Evolutionary conservation across 2,797 vertebrate species (phyloP).

Genomic region (Potorous gilbertii): DNA sequence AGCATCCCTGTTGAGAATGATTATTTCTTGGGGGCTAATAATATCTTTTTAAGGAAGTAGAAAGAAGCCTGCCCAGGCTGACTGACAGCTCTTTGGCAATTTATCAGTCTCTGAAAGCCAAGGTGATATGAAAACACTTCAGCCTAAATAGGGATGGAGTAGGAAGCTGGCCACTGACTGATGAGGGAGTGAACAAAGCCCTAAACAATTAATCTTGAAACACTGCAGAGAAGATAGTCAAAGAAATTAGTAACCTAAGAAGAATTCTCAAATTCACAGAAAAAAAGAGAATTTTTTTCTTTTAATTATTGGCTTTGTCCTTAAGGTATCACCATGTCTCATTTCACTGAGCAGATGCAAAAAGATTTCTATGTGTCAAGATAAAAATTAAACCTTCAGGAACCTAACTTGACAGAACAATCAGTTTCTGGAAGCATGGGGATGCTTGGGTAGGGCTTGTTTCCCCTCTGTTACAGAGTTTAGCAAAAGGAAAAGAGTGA

Average conservation of each 20-base stretch:
- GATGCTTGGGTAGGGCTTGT: background rate
- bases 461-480: background rate
- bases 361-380: background rate
- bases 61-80: background rate
- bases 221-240: background rate
- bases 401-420: background rate
- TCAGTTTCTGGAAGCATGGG: background rate
- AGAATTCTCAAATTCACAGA: background rate
- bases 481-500: background rate
- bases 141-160: conserved; percentile 6
- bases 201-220: background rate
- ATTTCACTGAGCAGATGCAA: background rate
- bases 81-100: conserved; percentile 24
- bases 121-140: conserved; percentile 39
- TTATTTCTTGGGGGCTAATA: background rate
- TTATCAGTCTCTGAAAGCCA: conserved; percentile 47
- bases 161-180: background rate
- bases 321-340: background rate
- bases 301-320: conserved; percentile 20
- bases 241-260: background rate
- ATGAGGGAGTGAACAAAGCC: background rate
- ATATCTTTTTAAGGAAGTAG: conserved; percentile 9
- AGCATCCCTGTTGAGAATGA: conserved; percentile 1
- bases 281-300: conserved; percentile 3
- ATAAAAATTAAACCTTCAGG: background rate